Conservation (phyloP, 2,797 vertebrate species). For the Scleropages formosus region DNA sequence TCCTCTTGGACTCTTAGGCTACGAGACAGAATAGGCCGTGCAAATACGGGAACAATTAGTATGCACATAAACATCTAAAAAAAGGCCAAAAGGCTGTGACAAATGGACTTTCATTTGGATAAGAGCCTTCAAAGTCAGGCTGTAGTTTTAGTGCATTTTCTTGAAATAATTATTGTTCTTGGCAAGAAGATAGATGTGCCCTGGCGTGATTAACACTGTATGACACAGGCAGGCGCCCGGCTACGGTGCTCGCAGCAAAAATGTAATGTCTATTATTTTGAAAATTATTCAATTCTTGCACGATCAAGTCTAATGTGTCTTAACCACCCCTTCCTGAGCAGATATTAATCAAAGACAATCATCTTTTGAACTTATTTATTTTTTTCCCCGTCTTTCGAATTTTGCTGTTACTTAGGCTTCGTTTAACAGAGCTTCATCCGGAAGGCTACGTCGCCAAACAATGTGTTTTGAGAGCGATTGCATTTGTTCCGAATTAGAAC, state of each 20-base stretch:
- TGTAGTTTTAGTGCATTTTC: not conserved
- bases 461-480: too few relatives aligned
- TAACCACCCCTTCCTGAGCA: not conserved
- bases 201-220: not conserved
- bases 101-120: not conserved
- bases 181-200: conserved; percentile 7
- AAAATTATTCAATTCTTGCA: conserved; percentile 19
- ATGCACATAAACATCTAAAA: not conserved
- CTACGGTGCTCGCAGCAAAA: not conserved
- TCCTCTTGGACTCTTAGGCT: not conserved
- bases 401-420: not conserved
- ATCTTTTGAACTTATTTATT: not conserved
- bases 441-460: not conserved
- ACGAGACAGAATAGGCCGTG: not conserved
- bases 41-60: not conserved
- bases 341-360: not conserved
- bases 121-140: not conserved
- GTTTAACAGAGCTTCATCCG: not conserved
- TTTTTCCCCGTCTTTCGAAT: not conserved
- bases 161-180: not conserved
- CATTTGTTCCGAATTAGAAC: too few relatives aligned
- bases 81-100: not conserved
- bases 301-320: not conserved
- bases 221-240: not conserved
- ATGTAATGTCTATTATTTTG: not conserved